Evolutionary conservation across 2,113 vertebrate genomes (phyloP), one percentile per base, ranked within the genome.

Genomic region (Anarhynchus alexandrinus): DNA sequence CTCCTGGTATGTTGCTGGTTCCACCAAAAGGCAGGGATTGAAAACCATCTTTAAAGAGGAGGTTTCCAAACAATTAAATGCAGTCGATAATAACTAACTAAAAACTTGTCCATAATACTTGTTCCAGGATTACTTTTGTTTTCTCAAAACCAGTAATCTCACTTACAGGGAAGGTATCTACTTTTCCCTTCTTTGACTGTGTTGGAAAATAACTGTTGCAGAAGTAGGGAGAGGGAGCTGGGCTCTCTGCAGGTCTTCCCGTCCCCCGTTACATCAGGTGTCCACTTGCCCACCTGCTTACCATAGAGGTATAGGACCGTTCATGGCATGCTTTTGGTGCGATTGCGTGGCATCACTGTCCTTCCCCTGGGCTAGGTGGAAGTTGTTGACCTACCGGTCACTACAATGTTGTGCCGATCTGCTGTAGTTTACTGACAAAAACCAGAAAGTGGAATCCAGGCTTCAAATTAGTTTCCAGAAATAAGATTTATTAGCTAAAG

Each of bases 271-370:
- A 29, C 42, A 47, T 19, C 9, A n/a, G 38, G 13, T n/a, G 4
- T 77, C 54, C 6, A 1, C n/a, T 66, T 65, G 23, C 15, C 65
- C 11, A 12, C 40, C 32, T n/a, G 17, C 22, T 42, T 47, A 7
- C 7, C 2, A 0, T 2, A 15, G 40, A 32, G 12, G 16, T 71
- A 17, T 20, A 26, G 54, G 40, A 51, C 15, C 2, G 2, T 54
- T 87, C n/a, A 2, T 15, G n/a, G 9, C 0, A 0, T 66, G 34
- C 27, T 61, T 59, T 38, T 43, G 27, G 23, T 59, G 36, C 22
- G 32, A 19, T 11, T 32, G 8, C 6, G 10, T 40, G n/a, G 43
- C 4, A 6, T 9, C 45, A 3, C 32, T 3, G 1, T 42, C 54
- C 54, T 69, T 76, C n/a, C 26, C 27, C 22, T 18, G 45, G 34